Evolutionary conservation across 2,888 invertebrate species (phyloP), one percentile per base, ranked within the genome.

Genomic region (Paralinhomoeus sp.): DNA sequence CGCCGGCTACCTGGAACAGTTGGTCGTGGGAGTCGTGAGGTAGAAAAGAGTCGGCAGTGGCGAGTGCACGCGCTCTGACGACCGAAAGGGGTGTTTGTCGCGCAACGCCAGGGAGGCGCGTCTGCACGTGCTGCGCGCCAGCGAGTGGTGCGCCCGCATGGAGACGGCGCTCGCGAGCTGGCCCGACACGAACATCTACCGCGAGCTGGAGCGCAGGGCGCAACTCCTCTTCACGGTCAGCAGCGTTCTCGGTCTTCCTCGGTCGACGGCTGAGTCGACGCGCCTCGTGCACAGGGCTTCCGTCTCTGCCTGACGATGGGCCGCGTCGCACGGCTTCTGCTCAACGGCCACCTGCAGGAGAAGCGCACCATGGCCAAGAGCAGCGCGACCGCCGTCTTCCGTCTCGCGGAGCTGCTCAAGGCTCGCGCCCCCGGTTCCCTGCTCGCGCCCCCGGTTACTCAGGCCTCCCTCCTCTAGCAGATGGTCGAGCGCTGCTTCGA

Each of bases 331-430:
- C 24, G 39, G 15, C 17, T 15, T 2, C 5, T 24, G 3, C 21
- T 39, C 9, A n/a, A 22, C 24, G 24, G 39, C 17, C 17, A 21
- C 5, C 22, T 37, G 22, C 9, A 21, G 37, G 22, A 17, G 24
- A 24, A 24, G n/a, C 7, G 21, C 12, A 39, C 9, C 12, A 24
- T 24, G 3, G 3, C 24, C 24, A 24, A 18, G 12, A 31, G 9
- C 9, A 12, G 31, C 31, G 15, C 31, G 31, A 12, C 15, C 31
- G 15, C 15, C 15, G 39, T 39, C 12, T 84, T 82, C 65, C 75
- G 77, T 56, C 69, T 84, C 24, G 71, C 81, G 44, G 82, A 85
- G 62, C 70, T 80, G 48, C 64, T 84, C 33, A 81, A 82, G 58
- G 64, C 63, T 45, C 45, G 40, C n/a, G n/a, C n/a, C n/a, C n/a